These are phyloP conservation scores for Heterodera filipjevi DNA, from an alignment of 2,888 invertebrate genomes.

Conservation along the genomic window DNA sequence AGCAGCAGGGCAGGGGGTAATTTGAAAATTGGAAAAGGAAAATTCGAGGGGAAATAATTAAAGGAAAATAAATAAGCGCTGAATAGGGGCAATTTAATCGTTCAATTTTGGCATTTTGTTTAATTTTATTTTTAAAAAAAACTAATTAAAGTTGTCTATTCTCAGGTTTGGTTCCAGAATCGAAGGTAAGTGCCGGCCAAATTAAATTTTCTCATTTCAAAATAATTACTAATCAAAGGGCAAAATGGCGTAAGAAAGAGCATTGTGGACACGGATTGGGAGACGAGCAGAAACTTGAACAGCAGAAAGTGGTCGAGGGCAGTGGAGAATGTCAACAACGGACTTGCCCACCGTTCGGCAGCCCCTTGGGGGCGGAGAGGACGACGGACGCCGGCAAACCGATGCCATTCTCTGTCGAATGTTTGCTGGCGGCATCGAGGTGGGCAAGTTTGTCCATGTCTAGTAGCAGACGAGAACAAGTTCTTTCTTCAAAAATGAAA, in stretches of 20 bases:
- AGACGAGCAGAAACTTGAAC: too few relatives aligned
- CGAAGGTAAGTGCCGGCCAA: slow-evolving; percentile 86
- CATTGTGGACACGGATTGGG: slow-evolving; percentile 65
- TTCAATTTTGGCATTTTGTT: neutral
- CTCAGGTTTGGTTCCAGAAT: slow-evolving; percentile 99
- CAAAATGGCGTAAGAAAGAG: slow-evolving; percentile 98
- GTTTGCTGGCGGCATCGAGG: slow-evolving; percentile 64
- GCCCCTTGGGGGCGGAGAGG: neutral
- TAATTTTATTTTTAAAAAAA: neutral
- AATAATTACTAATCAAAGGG: slow-evolving; percentile 68
- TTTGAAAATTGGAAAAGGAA: neutral
- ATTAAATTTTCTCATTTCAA: neutral
- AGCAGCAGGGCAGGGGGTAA: neutral
- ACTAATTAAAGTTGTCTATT: slow-evolving; percentile 29
- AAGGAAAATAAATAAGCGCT: neutral
- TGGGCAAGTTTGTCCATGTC: neutral
- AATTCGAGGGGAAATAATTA: neutral
- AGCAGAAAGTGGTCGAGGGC: too few relatives aligned
- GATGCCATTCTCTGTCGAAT: slow-evolving; percentile 67
- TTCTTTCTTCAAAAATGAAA: too few relatives aligned
- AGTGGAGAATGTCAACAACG: neutral
- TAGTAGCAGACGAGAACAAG: too few relatives aligned
- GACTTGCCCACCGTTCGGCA: neutral
- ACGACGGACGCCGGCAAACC: slow-evolving; percentile 1
- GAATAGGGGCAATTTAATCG: neutral